Evolutionary conservation across 2,797 vertebrate genomes (phyloP).

Genomic region (Coluber constrictor): DNA sequence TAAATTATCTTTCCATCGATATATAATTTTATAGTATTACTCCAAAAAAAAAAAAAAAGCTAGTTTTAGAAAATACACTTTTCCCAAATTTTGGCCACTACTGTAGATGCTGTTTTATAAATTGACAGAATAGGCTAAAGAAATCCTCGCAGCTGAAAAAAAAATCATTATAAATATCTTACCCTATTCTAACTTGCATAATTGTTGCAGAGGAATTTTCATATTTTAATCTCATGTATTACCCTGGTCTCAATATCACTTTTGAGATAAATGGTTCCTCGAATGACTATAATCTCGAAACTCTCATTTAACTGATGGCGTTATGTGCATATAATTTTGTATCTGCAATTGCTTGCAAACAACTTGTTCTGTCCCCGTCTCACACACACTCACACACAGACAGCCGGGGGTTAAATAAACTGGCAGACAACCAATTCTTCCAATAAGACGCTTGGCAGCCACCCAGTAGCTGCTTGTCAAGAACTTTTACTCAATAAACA

Average conservation of each 20-base stretch:
- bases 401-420: too few species aligned
- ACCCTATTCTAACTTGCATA: background rate
- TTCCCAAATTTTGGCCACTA: too few species aligned
- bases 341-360: background rate
- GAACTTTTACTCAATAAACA: too few species aligned
- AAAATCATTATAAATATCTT: background rate
- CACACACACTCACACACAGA: too few species aligned
- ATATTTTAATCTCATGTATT: background rate
- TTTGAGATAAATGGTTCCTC: background rate
- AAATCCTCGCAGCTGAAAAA: background rate
- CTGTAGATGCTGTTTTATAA: background rate
- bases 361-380: background rate
- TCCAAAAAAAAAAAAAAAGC: too few species aligned
- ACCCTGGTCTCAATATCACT: background rate
- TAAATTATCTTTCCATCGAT: too few species aligned
- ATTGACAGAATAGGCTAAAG: background rate
- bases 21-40: too few species aligned
- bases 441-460: too few species aligned
- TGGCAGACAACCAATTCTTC: too few species aligned
- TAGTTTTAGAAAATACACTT: too few species aligned
- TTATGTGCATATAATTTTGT: background rate
- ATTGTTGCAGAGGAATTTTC: background rate
- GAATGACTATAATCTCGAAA: background rate
- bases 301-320: background rate
- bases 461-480: too few species aligned